Conservation (phyloP, 2,888 invertebrate genomes). For the Criorhina ranunculi region DNA sequence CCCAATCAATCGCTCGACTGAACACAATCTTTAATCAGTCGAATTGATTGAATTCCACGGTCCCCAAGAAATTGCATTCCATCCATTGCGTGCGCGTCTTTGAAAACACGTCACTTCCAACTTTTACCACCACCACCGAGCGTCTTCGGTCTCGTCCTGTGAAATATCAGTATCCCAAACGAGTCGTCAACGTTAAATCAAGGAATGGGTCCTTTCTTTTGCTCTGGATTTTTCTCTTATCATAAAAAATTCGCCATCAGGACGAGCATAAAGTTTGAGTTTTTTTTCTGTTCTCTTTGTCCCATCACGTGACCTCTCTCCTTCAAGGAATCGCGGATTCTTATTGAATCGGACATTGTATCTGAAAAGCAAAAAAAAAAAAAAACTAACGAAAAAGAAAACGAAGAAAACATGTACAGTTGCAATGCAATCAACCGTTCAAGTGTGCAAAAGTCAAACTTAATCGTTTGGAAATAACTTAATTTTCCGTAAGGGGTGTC, state of each 20-base stretch:
- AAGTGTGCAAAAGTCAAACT: constrained; percentile 78
- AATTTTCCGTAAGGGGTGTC: constrained; percentile 62
- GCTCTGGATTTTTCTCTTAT: constrained; percentile 29
- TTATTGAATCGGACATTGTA: constrained; percentile 70
- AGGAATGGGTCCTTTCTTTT: constrained; percentile 25
- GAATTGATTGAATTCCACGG: constrained; percentile 67
- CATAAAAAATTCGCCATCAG: constrained; percentile 65
- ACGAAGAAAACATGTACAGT: constrained; percentile 58
- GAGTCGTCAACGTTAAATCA: constrained; percentile 52
- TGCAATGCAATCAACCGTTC: constrained; percentile 71
- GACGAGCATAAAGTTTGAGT: constrained; percentile 24
- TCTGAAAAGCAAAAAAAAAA: constrained; percentile 37
- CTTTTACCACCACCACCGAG: no score
- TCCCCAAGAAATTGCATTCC: constrained; percentile 62
- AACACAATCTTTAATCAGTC: constrained; percentile 72
- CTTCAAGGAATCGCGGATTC: constrained; percentile 42
- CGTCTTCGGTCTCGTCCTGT: neutral
- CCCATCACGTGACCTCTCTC: constrained; percentile 49
- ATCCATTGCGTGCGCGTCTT: constrained; percentile 43
- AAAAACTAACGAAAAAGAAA: constrained; percentile 8
- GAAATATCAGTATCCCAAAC: constrained; percentile 56
- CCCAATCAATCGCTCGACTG: constrained; percentile 70
- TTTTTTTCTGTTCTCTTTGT: neutral
- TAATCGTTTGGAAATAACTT: constrained; percentile 79
- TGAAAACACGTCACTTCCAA: neutral